Evolutionary conservation across 2,888 invertebrate species (phyloP), one percentile per base, ranked within the genome.

Genomic region (Actias luna): DNA sequence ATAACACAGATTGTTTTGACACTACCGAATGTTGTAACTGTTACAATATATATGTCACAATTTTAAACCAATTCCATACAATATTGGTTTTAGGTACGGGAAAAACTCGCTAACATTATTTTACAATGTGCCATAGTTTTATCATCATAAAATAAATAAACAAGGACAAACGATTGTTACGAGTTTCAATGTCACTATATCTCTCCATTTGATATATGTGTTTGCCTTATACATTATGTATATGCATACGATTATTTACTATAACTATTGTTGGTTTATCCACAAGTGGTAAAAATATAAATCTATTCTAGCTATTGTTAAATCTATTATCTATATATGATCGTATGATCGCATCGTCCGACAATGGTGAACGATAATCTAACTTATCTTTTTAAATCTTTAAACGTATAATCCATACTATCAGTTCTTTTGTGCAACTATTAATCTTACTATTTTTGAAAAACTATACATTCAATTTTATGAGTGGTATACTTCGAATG

Each of bases 351-450:
- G n/a, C 10, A 29, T 55, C 16, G n/a, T 29, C n/a, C 16, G 55
- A 55, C n/a, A 29, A 52, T n/a, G 1, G 35, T 36, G 42, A 31
- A 59, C n/a, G 27, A 42, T 29, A 58, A 50, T 52, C 33, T 57
- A 55, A 5, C 31, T 57, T 46, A 33, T 42, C 42, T 50, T 25
- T 50, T 46, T 46, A 18, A 8, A 18, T 22, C 33, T 33, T 46
- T 46, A 22, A 46, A 46, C 12, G 14, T 12, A 42, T n/a, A 18
- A 2, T 46, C 10, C 2, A 46, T 8, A 18, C 22, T 7, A 22
- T n/a, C 8, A 4, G 42, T 50, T 50, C 12, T 25, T 8, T 3
- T 50, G 7, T 8, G 10, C 22, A 22, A 18, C n/a, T 18, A 18
- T 2, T 5, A 25, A 16, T 3, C 25, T 7, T 50, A 50, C 3